Evolutionary conservation across 1,140 invertebrate genomes (phyloP), one percentile per base, ranked within the genome.

Genomic region (Drosophila paulistorum): DNA sequence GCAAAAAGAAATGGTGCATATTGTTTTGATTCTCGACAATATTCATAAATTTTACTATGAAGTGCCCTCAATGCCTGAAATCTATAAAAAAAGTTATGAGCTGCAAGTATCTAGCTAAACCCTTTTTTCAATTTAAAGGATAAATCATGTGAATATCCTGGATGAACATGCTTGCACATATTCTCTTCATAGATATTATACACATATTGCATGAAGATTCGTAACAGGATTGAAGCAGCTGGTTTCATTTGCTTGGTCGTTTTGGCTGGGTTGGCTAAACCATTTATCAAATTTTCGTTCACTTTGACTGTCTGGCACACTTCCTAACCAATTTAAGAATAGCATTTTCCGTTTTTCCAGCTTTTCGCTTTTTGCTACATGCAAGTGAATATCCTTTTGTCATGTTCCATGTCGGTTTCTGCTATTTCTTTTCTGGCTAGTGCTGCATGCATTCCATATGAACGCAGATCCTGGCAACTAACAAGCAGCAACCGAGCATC

Each of bases 201-300:
- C 30, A 30, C 6, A 41, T 41, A 61, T 13, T n/a, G 20, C 41
- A 17, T 13, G 20, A 39, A 35, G 33, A 45, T 57, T 61, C 57
- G 59, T 45, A 57, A 42, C 58, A 62, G 62, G 51, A 48, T 30
- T 63, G 33, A 55, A 42, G 64, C 33, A 48, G 66, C 58, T 77
- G 79, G 58, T 65, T 71, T 71, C 61, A 65, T 20, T 20, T 48
- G 3, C 7, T 3, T 60, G 63, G 65, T 67, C 48, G 65, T 58
- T 64, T 23, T 30, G 59, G 60, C 57, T 48, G 1, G 65, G 41
- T 65, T 30, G 6, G 30, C 7, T 51, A 57, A 30, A 73, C 71
- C 84, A 89, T 87, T 89, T 87, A 87, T 87, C 84, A 87, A 87
- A 80, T 68, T 76, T 84, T 81, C 65, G 77, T 87, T 84, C 65